Conservation (phyloP, 2,888 invertebrate genomes). For the Branchellion lobata region DNA sequence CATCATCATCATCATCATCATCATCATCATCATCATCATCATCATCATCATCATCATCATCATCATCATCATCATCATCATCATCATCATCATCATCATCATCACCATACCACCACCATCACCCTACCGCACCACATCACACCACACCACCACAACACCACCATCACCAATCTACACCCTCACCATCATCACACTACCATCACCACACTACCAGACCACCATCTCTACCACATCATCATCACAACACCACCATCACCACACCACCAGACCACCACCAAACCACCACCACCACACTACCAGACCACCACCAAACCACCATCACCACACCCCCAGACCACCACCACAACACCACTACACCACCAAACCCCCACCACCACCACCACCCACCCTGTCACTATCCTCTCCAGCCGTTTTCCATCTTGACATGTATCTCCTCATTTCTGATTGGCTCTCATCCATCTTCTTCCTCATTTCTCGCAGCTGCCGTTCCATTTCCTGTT, state of each 20-base stretch:
- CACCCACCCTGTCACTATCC: slow-evolving; percentile 49
- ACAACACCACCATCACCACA: too few relatives aligned
- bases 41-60: slow-evolving; percentile 52
- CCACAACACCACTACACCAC: too few relatives aligned
- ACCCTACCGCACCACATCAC: too few relatives aligned
- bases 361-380: background rate
- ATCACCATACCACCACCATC: background rate
- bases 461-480: slow-evolving; percentile 51
- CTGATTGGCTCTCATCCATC: slow-evolving; percentile 50
- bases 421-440: slow-evolving; percentile 49
- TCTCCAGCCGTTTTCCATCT: slow-evolving; percentile 52
- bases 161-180: too few relatives aligned
- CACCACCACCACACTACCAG: too few relatives aligned
- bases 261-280: too few relatives aligned
- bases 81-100: background rate
- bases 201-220: too few relatives aligned
- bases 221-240: too few relatives aligned
- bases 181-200: too few relatives aligned
- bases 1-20: slow-evolving; percentile 25
- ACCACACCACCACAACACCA: too few relatives aligned
- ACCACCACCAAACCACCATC: too few relatives aligned
- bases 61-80: slow-evolving; percentile 38
- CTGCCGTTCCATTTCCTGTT: slow-evolving; percentile 52
- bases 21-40: slow-evolving; percentile 13
- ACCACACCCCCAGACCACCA: too few relatives aligned